A percentile compares a stretch with the other conserved stretches of the same genome.
Conservation (phyloP, 2,888 invertebrate genomes). For the Cataglyphis cursor region DNA sequence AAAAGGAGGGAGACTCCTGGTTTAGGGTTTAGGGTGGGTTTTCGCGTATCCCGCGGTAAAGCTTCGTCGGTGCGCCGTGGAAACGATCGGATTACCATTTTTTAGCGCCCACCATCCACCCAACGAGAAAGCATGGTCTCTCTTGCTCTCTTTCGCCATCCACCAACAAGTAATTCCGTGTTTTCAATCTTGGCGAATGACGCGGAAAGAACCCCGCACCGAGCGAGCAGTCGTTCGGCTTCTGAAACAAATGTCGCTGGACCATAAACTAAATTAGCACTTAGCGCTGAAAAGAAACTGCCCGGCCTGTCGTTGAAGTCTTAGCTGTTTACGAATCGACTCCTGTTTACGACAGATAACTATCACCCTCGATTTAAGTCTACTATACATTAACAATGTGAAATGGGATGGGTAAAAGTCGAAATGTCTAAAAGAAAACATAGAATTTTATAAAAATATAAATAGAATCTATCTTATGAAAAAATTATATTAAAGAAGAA, state of each 20-base stretch:
- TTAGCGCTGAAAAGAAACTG: slow-evolving; percentile 40
- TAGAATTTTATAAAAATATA: neutral
- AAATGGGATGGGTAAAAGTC: neutral
- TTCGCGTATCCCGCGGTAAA: slow-evolving; percentile 63
- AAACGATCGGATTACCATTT: slow-evolving; percentile 80
- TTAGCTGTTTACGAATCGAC: slow-evolving; percentile 28
- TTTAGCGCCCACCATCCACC: slow-evolving; percentile 68
- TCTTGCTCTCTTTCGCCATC: slow-evolving; percentile 13
- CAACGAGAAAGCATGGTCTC: slow-evolving; percentile 32
- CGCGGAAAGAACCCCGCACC: slow-evolving; percentile 69
- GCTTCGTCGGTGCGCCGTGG: slow-evolving; percentile 64
- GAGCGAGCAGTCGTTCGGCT: slow-evolving; percentile 42
- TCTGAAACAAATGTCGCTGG: slow-evolving; percentile 46
- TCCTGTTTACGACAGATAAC: slow-evolving; percentile 21
- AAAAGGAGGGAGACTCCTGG: slow-evolving; percentile 52
- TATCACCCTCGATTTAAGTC: slow-evolving; percentile 31
- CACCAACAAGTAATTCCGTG: slow-evolving; percentile 75
- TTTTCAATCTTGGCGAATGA: slow-evolving; percentile 80
- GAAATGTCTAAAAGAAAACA: neutral
- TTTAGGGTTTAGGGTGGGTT: slow-evolving; percentile 65
- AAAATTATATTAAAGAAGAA: neutral
- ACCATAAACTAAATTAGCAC: slow-evolving; percentile 56
- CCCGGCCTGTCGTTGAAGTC: slow-evolving; percentile 11
- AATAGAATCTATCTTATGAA: neutral
- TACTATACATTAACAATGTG: slow-evolving; percentile 26